Evolutionary conservation across 1,140 invertebrate species (phyloP), one percentile per base, ranked within the genome.

Genomic region (Caerostris darwini): DNA sequence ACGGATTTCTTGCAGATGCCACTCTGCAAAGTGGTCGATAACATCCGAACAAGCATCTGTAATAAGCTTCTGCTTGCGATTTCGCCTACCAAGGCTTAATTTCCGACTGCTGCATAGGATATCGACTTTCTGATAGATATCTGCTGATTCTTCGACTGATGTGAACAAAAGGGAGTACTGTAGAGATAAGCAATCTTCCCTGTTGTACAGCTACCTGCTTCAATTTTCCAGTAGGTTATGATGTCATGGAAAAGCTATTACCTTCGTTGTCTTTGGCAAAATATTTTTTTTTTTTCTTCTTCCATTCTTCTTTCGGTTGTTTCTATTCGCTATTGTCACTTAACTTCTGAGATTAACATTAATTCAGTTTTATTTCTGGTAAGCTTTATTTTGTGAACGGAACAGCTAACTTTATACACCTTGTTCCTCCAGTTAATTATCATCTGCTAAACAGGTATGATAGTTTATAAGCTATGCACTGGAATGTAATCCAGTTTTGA

Each of bases 21-120:
- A 77, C 57, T 90, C 88, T 90, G 64, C 88, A 90, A 87, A 87
- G 85, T 64, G 19, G n/a, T 67, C 14, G 85, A 87, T 87, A 87
- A 87, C 57, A 87, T 87, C 85, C 85, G 12, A 87, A 61, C 57
- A 87, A 61, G 57, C 85, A 64, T 61, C 59, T 64, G 57, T 87
- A 87, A 87, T 87, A 87, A 50, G 57, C 85, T 87, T 17, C 85
- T 50, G 57, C 85, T 34, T 34, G 34, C 59, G n/a, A 61, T 61
- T 64, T 64, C 59, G 54, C 57, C 82, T 12, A 57, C 19, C n/a
- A 57, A 85, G 34, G 57, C 85, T 64, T 87, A 87, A 87, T 87
- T 58, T 53, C 58, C 85, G 50, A 59, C 57, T 50, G 19, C 10
- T 3, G 50, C 6, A 77, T 77, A 77, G 71, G 71, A 77, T 77